Base-by-base conservation (phyloP, 53 echinoderm and acorn worm species). In the Astropecten irregularis region DNA sequence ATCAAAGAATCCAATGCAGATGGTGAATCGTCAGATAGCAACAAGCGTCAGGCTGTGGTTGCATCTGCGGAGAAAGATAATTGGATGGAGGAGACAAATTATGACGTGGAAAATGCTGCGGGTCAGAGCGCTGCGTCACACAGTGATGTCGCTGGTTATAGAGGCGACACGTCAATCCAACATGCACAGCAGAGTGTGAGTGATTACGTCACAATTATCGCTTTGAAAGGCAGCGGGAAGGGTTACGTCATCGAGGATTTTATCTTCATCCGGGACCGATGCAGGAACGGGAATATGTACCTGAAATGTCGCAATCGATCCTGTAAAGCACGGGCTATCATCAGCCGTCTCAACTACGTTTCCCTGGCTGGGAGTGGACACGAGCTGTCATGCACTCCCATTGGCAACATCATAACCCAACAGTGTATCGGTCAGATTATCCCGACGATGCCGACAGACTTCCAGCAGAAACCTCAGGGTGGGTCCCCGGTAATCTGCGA, bases 231-330 rank as follows among this genome's bases (percentile, higher is more conserved):
- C 20, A 79, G 36, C 3, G 79, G 79, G 13, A 61, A 46, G 23
- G 79, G 79, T 32, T 79, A 79, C 15, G 47, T 79, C 21, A 79
- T 79, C 27, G 60, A 79, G 27, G 79, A 21, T 19, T 79, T 39
- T 56, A 25, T 79, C 47, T 79, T 79, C 15, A 79, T 79, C 32
- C 60, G 61, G 59, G 79, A 79, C 38, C 62, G 79, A 0, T 40
- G 30, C 46, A 38, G 79, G 31, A 79, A 79, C 27, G 79, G 79
- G 19, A 79, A 60, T 18, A 79, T 79, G 60, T 79, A 79, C 47
- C 79, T 79, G 25, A 79, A 79, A 7, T 79, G 79, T 44, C 63
- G 79, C 22, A 79, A 79, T 33, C 79, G 79, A 6, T 48, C 30
- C 9, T 79, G 79, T 34, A 79, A 79, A 31, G 79, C 79, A 8